Evolutionary conservation across 2,888 invertebrate species (phyloP).

Genomic region (Phalera bucephala): DNA sequence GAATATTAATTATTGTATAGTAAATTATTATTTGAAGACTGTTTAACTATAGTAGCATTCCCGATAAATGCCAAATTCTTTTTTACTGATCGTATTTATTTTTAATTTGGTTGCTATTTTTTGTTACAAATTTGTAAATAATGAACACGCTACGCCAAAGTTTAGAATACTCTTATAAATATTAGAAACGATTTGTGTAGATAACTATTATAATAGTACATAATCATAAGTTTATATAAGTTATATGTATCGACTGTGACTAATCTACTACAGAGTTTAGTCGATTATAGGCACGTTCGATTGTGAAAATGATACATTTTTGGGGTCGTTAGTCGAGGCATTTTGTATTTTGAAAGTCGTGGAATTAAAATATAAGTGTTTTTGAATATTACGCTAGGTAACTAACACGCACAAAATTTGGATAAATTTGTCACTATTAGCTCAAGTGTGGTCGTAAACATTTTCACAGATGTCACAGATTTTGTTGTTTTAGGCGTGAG

Average conservation of each 20-base stretch:
- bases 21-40: slow-evolving; percentile 27
- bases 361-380: slow-evolving; percentile 19
- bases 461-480: too few relatives aligned
- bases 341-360: slow-evolving; percentile 25
- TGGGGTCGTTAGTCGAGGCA: slow-evolving; percentile 19
- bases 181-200: slow-evolving; percentile 33
- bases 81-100: slow-evolving; percentile 16
- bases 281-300: background rate
- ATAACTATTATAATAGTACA: slow-evolving; percentile 14
- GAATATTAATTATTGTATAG: slow-evolving; percentile 24
- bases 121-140: slow-evolving; percentile 58
- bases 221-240: background rate
- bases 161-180: slow-evolving; percentile 57
- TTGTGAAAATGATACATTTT: background rate
- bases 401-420: slow-evolving; percentile 34
- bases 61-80: slow-evolving; percentile 24
- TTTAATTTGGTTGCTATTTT: slow-evolving; percentile 26
- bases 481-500: too few relatives aligned
- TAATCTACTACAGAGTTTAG: too few relatives aligned
- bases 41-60: slow-evolving; percentile 27
- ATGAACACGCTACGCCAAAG: slow-evolving; percentile 66
- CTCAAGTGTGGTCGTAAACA: slow-evolving; percentile 10
- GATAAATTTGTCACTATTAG: slow-evolving; percentile 19
- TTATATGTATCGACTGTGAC: background rate
- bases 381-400: slow-evolving; percentile 29